Conservation (phyloP, 2,888 invertebrate species). For the Aelia acuminata region DNA sequence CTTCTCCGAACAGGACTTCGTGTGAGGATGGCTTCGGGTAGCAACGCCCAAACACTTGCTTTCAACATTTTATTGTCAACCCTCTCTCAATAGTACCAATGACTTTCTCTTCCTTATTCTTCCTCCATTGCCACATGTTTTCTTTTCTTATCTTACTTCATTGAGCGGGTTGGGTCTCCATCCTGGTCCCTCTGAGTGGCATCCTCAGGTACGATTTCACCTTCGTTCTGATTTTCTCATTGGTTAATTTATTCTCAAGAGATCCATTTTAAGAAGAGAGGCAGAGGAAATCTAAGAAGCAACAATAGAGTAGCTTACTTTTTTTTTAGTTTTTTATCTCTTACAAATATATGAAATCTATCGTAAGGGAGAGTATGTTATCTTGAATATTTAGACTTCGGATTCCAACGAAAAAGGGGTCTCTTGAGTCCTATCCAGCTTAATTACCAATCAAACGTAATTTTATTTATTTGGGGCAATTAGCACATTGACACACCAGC, state of each 20-base stretch:
- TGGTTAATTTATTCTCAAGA: neutral
- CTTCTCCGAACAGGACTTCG: neutral
- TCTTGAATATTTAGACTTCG: no score
- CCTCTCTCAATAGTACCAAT: neutral
- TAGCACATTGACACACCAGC: no score
- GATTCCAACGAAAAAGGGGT: no score
- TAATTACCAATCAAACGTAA: no score
- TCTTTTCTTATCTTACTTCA: neutral
- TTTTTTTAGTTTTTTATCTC: no score
- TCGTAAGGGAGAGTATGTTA: no score
- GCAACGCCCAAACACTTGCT: neutral
- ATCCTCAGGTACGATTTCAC: neutral
- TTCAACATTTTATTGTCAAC: slow-evolving; percentile 31
- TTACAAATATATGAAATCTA: no score
- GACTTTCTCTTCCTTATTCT: slow-evolving; percentile 24
- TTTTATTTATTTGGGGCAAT: no score
- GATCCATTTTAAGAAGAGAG: neutral
- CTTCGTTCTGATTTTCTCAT: neutral
- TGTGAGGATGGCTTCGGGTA: neutral
- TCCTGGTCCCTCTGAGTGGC: neutral
- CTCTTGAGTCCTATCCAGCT: no score
- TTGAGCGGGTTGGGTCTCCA: neutral
- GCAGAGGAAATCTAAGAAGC: no score
- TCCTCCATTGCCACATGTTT: neutral
- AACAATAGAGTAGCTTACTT: no score